Base-by-base conservation (phyloP, 2,888 invertebrate genomes). In the Aphrophora alni region DNA sequence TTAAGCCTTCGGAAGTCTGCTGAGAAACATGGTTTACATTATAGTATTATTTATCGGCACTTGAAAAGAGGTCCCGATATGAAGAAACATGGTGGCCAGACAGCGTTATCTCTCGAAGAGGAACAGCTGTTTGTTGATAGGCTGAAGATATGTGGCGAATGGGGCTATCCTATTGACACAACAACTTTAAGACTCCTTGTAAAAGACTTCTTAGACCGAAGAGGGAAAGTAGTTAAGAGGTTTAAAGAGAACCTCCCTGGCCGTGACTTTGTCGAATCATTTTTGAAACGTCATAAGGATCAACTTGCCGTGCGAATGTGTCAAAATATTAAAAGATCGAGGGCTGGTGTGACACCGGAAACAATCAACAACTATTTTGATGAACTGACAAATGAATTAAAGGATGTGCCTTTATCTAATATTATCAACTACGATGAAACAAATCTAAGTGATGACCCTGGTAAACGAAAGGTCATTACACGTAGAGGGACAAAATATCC, bases 391-490 rank as follows among this genome's bases (percentile, higher is more conserved):
- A 73, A 44, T 1, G 74, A 80, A 71, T 74, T 82, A n/a, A 72
- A 83, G 59, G 82, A 80, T 25, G 82, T 85, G 7, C 82, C 83
- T n/a, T 81, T 82, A 1, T 69, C 82, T 59, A 14, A 71, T 24
- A 80, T 80, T 25, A 69, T 76, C 0, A 80, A 80, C 70, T 88
- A 86, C 82, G 87, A 87, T 38, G 80, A 83, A 38, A 80, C 81
- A 14, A 80, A 81, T n/a, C 44, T 81, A 4, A 75, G 86, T 87
- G 82, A 84, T 85, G n/a, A n/a, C n/a, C n/a, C n/a, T n/a, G n/a
- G 5, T 68, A n/a, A n/a, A n/a, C n/a, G n/a, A n/a, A n/a, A n/a
- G n/a, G n/a, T n/a, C n/a, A n/a, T n/a, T n/a, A n/a, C n/a, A n/a
- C n/a, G n/a, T n/a, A n/a, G 82, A 59, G 83, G 82, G 8, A 70